Evolutionary conservation across 2,113 vertebrate species (phyloP).

Genomic region (Pyrgilauda ruficollis): DNA sequence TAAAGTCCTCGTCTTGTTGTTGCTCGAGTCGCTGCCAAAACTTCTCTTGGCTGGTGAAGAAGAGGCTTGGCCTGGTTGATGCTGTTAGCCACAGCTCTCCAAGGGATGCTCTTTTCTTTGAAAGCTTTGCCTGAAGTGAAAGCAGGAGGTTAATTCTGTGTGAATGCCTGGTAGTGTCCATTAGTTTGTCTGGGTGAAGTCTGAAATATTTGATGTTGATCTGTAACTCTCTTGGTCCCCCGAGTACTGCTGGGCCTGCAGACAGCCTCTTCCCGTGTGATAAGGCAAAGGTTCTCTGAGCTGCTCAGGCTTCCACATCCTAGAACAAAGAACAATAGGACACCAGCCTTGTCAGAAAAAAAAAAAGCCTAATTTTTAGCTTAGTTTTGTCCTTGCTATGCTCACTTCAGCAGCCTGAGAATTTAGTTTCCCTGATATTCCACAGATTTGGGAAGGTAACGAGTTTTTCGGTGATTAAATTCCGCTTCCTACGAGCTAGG

Average conservation of each 20-base stretch:
- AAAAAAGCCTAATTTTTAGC: background rate
- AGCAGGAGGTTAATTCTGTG: constrained; percentile 17
- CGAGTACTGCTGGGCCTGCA: background rate
- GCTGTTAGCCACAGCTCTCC: constrained; percentile 29
- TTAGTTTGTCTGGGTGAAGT: constrained; percentile 24
- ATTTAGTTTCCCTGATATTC: background rate
- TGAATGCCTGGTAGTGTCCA: constrained; percentile 8
- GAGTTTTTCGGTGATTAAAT: background rate
- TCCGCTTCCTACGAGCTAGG: background rate
- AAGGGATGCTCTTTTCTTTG: constrained; percentile 39
- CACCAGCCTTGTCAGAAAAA: background rate
- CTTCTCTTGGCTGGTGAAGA: background rate
- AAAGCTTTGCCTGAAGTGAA: constrained; percentile 14
- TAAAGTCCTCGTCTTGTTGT: constrained; percentile 25
- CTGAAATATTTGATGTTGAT: constrained; percentile 29
- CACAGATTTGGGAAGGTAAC: background rate
- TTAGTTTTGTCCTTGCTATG: background rate
- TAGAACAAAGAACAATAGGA: background rate
- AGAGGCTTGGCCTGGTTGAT: background rate
- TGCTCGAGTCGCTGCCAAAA: constrained; percentile 37
- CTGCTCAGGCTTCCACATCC: background rate
- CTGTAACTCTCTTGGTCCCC: background rate
- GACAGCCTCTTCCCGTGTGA: background rate
- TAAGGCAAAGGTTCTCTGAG: background rate
- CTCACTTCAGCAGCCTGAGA: background rate